Base-by-base conservation (phyloP, 2,113 vertebrate genomes). In the Sturnira hondurensis region DNA sequence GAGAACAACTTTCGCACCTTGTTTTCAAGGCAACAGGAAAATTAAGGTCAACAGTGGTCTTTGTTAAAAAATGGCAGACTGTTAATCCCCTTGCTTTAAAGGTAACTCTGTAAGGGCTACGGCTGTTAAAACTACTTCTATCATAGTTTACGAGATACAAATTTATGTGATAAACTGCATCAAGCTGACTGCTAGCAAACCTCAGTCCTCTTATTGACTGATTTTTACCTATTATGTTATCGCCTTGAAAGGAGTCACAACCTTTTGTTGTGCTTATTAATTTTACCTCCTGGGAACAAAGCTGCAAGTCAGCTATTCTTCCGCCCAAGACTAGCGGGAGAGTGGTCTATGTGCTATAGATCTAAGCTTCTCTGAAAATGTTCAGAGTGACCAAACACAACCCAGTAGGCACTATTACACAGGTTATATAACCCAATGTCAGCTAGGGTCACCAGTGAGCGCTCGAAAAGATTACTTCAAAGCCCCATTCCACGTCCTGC, bases 251-350 rank as follows among this genome's bases (percentile, higher is more conserved):
- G 47, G 10, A 92, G 77, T 88, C 85, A 93, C 43, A 43, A 87
- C 61, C 45, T 95, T 90, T 70, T 92, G 56, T 61, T 87, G 76
- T 77, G 36, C 81, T 94, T 94, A 88, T 93, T 94, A 88, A 96
- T 95, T 96, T 92, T 90, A 80, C 65, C 77, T 92, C 85, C 94
- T 92, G 65, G 71, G 47, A 92, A 77, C 56, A 96, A 96, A 92
- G 52, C 45, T 94, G 70, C 65, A 76, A 90, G 31, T 92, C 91
- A 92, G 88, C 93, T 90, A 65, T 74, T 95, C 67, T 91, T 89
- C 4, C 50, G 80, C 67, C 52, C 24, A 73, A 85, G 52, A 38
- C 86, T 92, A 73, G 16, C 3, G 3, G 52, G 36, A 93, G 28
- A 86, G 2, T 63, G 19, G 28, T 70, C 74, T 74, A 7, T 38